Conservation (phyloP, 2,113 vertebrate species). For the Mohoua ochrocephala region DNA sequence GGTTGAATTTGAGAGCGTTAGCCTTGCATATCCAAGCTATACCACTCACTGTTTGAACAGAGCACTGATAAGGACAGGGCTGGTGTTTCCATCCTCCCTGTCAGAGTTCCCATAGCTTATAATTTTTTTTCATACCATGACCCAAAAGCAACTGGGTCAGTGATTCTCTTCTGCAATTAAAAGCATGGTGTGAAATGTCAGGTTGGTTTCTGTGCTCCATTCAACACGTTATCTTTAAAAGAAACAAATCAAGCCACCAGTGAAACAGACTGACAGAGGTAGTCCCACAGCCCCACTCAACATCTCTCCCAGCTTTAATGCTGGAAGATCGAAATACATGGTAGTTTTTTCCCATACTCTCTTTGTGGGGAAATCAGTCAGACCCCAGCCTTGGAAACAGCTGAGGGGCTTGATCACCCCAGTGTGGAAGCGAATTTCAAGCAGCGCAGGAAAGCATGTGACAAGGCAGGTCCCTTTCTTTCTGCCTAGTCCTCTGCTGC, state of each 20-base stretch:
- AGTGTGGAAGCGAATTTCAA: fast-evolving
- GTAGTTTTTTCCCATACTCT: neutral
- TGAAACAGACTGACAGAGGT: neutral
- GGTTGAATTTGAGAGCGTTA: neutral
- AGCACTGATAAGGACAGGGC: neutral
- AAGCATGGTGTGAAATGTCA: neutral
- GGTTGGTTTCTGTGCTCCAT: neutral
- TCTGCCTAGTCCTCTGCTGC: neutral
- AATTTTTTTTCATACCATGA: neutral
- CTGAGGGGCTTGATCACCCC: neutral
- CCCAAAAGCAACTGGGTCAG: neutral
- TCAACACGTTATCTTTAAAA: neutral
- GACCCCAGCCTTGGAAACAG: neutral
- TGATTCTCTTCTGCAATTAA: neutral
- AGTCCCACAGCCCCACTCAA: neutral
- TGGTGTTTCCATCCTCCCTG: neutral
- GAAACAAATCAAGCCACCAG: neutral
- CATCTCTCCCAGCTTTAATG: neutral
- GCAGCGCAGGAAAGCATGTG: neutral
- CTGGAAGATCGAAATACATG: neutral
- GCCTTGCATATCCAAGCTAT: neutral
- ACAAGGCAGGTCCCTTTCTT: neutral
- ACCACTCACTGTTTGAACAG: neutral
- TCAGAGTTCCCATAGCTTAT: neutral
- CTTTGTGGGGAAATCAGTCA: neutral